These are phyloP conservation scores for Drosophila sproati DNA, from an alignment of 1,140 invertebrate genomes.

Conservation along the genomic window DNA sequence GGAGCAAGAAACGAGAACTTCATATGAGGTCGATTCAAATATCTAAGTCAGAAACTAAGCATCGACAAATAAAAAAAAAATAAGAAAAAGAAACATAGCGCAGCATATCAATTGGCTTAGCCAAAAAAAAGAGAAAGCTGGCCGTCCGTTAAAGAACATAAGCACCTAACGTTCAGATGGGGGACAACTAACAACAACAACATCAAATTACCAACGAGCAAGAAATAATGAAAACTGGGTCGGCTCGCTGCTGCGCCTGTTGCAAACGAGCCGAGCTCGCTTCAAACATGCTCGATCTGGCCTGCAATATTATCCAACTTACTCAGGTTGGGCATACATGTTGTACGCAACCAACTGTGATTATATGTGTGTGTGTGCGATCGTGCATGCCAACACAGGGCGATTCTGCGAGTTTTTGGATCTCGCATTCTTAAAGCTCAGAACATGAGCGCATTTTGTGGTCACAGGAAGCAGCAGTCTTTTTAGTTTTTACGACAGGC, in stretches of 20 bases:
- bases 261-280: slow-evolving; percentile 28
- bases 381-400: slow-evolving; percentile 11
- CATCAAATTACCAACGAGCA: slow-evolving; percentile 48
- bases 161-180: slow-evolving; percentile 64
- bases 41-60: slow-evolving; percentile 7
- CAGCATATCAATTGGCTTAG: slow-evolving; percentile 78
- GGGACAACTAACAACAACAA: slow-evolving; percentile 49
- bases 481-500: slow-evolving; percentile 30
- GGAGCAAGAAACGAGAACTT: slow-evolving; percentile 47
- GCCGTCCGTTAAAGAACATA: slow-evolving; percentile 70
- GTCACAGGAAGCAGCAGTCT: slow-evolving; percentile 39
- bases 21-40: slow-evolving; percentile 18
- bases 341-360: not conserved
- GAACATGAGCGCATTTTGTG: slow-evolving; percentile 7
- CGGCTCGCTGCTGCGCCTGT: slow-evolving; percentile 32
- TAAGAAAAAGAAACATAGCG: slow-evolving; percentile 71
- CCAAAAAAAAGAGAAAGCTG: slow-evolving; percentile 79
- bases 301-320: slow-evolving; percentile 21
- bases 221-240: slow-evolving; percentile 79
- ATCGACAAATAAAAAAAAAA: slow-evolving; percentile 68
- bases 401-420: slow-evolving; percentile 19
- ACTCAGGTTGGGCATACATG: not conserved
- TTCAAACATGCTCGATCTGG: slow-evolving; percentile 43
- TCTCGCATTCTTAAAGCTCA: slow-evolving; percentile 11
- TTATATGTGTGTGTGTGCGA: not conserved